A percentile compares a stretch with the other conserved stretches of the same genome.
phyloP scores from a whole-genome alignment of 2,797 vertebrate genomes.

The Melanotaenia maccullochi region DNA sequence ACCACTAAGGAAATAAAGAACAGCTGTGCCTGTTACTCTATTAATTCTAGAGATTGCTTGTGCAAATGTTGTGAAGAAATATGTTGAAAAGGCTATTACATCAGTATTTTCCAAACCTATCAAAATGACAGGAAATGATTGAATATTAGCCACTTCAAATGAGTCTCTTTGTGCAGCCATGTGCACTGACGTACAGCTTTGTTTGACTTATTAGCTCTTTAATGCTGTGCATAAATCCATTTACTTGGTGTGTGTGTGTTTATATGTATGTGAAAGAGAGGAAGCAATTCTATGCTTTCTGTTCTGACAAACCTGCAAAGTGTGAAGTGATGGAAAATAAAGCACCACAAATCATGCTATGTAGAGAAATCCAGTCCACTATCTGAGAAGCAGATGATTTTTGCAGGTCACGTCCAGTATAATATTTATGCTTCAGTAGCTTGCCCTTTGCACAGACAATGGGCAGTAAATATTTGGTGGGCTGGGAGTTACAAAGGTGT shows the following conservation, averaged over 20 bases:
- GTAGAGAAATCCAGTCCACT: too few relatives aligned
- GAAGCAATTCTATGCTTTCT: too few relatives aligned
- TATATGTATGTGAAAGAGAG: too few relatives aligned
- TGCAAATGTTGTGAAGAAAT: slow-evolving; percentile 79
- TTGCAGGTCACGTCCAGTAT: too few relatives aligned
- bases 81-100: slow-evolving; percentile 77
- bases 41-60: slow-evolving; percentile 79
- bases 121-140: slow-evolving; percentile 79
- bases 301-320: too few relatives aligned
- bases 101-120: slow-evolving; percentile 75
- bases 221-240: slow-evolving; percentile 75
- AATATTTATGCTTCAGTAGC: too few relatives aligned
- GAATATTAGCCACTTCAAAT: slow-evolving; percentile 76
- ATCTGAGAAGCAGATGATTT: too few relatives aligned
- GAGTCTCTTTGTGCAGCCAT: slow-evolving; percentile 74
- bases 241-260: slow-evolving; percentile 19
- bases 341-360: too few relatives aligned
- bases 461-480: too few relatives aligned
- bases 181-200: slow-evolving; percentile 67
- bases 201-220: slow-evolving; percentile 77
- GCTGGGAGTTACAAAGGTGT: too few relatives aligned
- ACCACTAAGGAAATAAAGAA: slow-evolving; percentile 52
- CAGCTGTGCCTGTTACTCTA: slow-evolving; percentile 72
- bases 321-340: too few relatives aligned
- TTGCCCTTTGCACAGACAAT: too few relatives aligned